Percentiles rank a stretch among this genome's conserved stretches.
phyloP scores from a whole-genome alignment of 2,113 vertebrate species.

The Sphyrna mokarran region DNA sequence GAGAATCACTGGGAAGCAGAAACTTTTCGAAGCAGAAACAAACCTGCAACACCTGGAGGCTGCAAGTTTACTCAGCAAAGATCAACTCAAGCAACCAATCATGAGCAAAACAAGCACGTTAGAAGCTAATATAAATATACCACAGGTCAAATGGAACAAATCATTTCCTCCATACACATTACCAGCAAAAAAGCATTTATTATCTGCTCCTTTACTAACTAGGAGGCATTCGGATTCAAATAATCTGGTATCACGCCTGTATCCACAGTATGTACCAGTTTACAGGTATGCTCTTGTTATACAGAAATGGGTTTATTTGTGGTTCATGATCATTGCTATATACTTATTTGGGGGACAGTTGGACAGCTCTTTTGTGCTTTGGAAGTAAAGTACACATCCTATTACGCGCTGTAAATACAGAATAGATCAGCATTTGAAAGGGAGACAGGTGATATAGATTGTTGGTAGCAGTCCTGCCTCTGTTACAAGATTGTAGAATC shows the following conservation, averaged over 20 bases:
- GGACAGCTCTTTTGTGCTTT: neutral
- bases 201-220: slow-evolving; percentile 50
- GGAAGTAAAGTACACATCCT: neutral
- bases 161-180: slow-evolving; percentile 40
- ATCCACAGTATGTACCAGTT: slow-evolving; percentile 57
- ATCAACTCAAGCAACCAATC: slow-evolving; percentile 43
- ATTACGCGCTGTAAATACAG: neutral
- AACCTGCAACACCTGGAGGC: slow-evolving; percentile 70
- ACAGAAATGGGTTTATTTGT: neutral
- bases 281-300: slow-evolving; percentile 53
- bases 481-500: neutral
- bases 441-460: neutral
- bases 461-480: neutral
- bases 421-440: neutral
- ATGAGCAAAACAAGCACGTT: neutral
- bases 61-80: slow-evolving; percentile 51
- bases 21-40: slow-evolving; percentile 71
- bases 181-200: slow-evolving; percentile 49
- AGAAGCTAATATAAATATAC: slow-evolving; percentile 41
- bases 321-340: neutral
- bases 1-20: slow-evolving; percentile 74
- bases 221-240: slow-evolving; percentile 57
- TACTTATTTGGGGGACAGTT: neutral
- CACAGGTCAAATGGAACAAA: slow-evolving; percentile 40
- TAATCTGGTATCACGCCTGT: slow-evolving; percentile 59